Percentiles rank a stretch among this genome's conserved stretches.
These are phyloP conservation scores for Orthonyx spaldingii DNA, from an alignment of 2,113 vertebrate species.

Conservation along the genomic window DNA sequence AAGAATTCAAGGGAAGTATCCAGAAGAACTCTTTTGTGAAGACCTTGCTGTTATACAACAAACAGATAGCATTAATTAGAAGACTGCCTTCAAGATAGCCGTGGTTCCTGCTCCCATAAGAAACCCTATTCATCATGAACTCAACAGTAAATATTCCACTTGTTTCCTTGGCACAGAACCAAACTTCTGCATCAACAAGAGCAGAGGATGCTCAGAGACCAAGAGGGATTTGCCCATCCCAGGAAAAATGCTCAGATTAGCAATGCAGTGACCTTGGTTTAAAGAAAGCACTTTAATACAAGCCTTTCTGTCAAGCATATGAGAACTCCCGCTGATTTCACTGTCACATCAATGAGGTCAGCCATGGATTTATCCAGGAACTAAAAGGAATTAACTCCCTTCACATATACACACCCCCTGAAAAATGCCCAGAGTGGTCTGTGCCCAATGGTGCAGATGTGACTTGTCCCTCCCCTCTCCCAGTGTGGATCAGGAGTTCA, in stretches of 20 bases:
- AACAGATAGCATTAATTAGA: neutral
- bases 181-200: neutral
- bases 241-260: constrained; percentile 27
- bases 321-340: constrained; percentile 28
- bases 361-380: constrained; percentile 12
- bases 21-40: neutral
- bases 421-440: neutral
- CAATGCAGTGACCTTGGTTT: constrained; percentile 9
- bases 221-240: neutral
- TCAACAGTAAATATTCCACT: neutral
- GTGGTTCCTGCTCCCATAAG: neutral
- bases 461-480: neutral
- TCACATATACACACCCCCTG: neutral
- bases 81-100: neutral
- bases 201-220: neutral
- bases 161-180: neutral
- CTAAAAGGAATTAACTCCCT: constrained; percentile 43
- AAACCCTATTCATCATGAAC: neutral
- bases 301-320: neutral
- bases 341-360: constrained; percentile 34
- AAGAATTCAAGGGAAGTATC: neutral
- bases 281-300: neutral
- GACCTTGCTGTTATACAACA: neutral
- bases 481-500: neutral
- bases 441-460: neutral